These are phyloP conservation scores for Bathynomus jamesi DNA, from an alignment of 1,140 invertebrate species.

Conservation along the genomic window DNA sequence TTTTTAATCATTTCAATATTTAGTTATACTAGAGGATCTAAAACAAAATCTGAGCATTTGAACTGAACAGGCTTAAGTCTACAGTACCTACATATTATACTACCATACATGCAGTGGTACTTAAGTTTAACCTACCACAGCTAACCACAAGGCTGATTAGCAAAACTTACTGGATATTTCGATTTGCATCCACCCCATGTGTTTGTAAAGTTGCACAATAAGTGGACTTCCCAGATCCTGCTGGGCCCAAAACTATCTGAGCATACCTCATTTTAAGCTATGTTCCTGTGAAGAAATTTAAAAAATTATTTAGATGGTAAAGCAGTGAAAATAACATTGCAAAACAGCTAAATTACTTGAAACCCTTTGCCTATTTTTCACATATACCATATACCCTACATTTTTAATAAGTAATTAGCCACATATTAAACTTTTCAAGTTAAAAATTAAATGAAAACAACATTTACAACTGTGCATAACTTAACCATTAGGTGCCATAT, in stretches of 20 bases:
- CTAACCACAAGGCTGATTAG: too few relatives aligned
- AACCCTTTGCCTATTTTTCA: neutral
- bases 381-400: neutral
- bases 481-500: too few relatives aligned
- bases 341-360: neutral
- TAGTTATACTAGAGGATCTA: too few relatives aligned
- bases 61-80: too few relatives aligned
- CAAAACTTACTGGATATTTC: conserved; percentile 55
- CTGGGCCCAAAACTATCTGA: conserved; percentile 91
- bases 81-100: too few relatives aligned
- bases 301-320: neutral
- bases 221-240: conserved; percentile 92
- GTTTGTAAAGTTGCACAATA: conserved; percentile 85
- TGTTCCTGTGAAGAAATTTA: neutral
- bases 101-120: too few relatives aligned
- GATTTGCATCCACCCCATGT: conserved; percentile 65
- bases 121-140: too few relatives aligned
- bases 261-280: conserved; percentile 65
- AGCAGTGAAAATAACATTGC: neutral
- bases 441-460: too few relatives aligned
- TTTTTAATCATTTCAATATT: too few relatives aligned
- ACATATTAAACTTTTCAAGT: too few relatives aligned
- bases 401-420: neutral
- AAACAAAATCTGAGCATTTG: too few relatives aligned
- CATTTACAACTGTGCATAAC: too few relatives aligned